Base-by-base conservation (phyloP, 2,888 invertebrate species). In the Chrysomela aeneicollis region DNA sequence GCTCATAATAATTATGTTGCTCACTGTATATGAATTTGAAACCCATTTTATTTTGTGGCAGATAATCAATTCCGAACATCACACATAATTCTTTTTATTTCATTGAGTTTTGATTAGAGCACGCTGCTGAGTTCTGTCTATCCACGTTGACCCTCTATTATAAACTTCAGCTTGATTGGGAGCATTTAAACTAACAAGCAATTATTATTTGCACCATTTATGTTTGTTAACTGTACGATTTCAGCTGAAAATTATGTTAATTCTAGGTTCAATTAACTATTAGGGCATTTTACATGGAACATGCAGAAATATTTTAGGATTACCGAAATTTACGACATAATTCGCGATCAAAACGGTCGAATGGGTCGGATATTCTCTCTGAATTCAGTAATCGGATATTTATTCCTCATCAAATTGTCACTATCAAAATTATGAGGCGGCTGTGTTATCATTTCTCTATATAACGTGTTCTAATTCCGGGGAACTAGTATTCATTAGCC, bases 181-280 rank as follows among this genome's bases (percentile, higher is more conserved):
- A 37, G 46, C 58, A 61, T 65, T 65, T 65, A 61, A 65, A 59
- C 49, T 65, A 61, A 58, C 59, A 57, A 62, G 61, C 61, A 59
- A 61, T 65, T 61, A 61, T 61, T 54, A 59, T 61, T 59, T 61
- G 63, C 42, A 37, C 57, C 65, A 65, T 65, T 61, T 59, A 37
- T 61, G 53, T 61, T 61, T 61, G 59, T 61, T 61, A 49, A 58
- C 57, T 57, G 54, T 58, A 58, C 58, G 61, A 61, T 61, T 46
- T 59, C 59, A 49, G 61, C 59, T 65, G 30, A 30, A 59, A 65
- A 65, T 65, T 65, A 61, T 61, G 59, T 37, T 63, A 63, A 63
- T 63, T 63, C 52, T 51, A 58, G 19, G 53, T 63, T 53, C 59
- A 63, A 63, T 63, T 59, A 47, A 63, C 59, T 53, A 59, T 53